phyloP scores from a whole-genome alignment of 2,113 vertebrate genomes.

The Helogale parvula region DNA sequence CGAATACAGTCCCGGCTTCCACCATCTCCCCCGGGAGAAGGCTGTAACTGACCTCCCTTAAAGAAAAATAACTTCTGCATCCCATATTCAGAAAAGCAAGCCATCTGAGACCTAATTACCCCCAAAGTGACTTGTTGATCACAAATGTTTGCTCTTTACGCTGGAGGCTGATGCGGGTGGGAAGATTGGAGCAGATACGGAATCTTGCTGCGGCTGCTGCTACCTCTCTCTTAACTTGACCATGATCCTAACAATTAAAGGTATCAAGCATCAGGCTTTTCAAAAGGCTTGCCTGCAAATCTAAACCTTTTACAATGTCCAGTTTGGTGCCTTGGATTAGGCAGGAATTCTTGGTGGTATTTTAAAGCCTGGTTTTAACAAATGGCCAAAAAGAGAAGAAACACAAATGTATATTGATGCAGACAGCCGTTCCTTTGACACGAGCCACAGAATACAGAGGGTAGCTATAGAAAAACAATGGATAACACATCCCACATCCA shows the following conservation, averaged over 20 bases:
- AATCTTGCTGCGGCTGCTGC: fast-evolving
- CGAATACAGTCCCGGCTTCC: not conserved
- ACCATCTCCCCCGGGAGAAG: not conserved
- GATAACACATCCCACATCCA: not conserved
- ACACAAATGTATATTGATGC: not conserved
- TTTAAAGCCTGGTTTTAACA: not conserved
- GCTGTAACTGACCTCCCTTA: not conserved
- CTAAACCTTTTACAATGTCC: not conserved
- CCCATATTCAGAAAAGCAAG: not conserved
- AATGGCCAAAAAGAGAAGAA: not conserved
- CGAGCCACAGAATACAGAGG: not conserved
- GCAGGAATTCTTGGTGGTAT: not conserved
- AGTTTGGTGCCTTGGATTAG: not conserved
- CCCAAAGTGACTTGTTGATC: not conserved
- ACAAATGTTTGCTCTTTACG: not conserved
- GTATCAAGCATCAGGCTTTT: not conserved
- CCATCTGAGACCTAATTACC: not conserved
- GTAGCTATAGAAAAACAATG: not conserved
- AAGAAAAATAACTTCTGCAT: not conserved
- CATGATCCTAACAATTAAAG: fast-evolving
- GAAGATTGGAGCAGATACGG: not conserved
- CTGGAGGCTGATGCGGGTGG: not conserved
- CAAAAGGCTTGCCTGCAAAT: not conserved
- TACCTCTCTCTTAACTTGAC: not conserved
- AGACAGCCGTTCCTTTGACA: not conserved